Evolutionary conservation across 2,888 invertebrate genomes (phyloP).

Genomic region (Byasa hedistus): DNA sequence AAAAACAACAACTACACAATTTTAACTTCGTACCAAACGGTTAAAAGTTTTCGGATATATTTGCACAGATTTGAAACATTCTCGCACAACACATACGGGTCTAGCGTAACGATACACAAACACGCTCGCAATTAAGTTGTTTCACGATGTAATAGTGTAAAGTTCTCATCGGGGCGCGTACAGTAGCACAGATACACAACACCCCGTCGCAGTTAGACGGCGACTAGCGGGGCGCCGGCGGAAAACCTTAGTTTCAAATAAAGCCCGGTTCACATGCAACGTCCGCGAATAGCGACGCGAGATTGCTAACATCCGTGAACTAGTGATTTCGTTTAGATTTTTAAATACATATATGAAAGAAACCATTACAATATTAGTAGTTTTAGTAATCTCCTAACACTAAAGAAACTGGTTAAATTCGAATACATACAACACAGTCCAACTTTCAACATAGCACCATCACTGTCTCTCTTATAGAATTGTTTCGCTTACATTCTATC

Average conservation of each 20-base stretch:
- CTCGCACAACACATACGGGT: constrained; percentile 3
- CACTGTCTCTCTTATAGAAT: too few relatives aligned
- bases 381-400: too few relatives aligned
- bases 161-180: not conserved
- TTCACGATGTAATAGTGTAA: not conserved
- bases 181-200: constrained; percentile 20
- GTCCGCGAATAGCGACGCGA: not conserved
- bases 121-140: not conserved
- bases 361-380: too few relatives aligned
- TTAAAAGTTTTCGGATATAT: not conserved
- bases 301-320: too few relatives aligned
- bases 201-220: constrained; percentile 23
- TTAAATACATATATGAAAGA: too few relatives aligned
- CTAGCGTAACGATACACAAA: not conserved
- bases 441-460: too few relatives aligned
- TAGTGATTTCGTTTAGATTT: too few relatives aligned
- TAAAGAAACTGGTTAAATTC: too few relatives aligned
- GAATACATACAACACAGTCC: too few relatives aligned
- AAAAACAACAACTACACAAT: constrained; percentile 1
- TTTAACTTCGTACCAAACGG: constrained; percentile 16
- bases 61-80: constrained; percentile 4
- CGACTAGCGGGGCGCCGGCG: constrained; percentile 31
- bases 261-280: constrained; percentile 23
- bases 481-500: too few relatives aligned
- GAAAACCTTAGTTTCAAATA: constrained; percentile 35